Base-by-base conservation (phyloP, 2,113 vertebrate genomes). In the Butorides virescens region DNA sequence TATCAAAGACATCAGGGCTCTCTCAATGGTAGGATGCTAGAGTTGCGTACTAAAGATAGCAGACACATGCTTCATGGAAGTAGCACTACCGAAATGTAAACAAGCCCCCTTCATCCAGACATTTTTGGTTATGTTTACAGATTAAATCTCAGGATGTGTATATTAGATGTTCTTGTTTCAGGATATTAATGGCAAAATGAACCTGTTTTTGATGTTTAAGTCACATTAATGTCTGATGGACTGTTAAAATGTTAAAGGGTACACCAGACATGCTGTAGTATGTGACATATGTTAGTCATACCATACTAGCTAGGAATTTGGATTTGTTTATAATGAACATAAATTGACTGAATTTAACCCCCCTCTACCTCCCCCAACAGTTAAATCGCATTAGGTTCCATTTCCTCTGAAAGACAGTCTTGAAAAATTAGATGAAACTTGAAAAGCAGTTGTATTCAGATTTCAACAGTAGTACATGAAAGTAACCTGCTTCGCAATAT, bases 121-220 rank as follows among this genome's bases (percentile, higher is more conserved):
- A 95, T 98, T 95, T 92, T 91, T 96, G 95, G 97, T 95, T 97
- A 96, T 98, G 98, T 98, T 98, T 98, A 98, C 96, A 98, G 98
- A 98, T 98, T 97, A 96, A 96, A 97, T 98, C 98, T 98, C 98
- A 98, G 98, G 97, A 98, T 98, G 98, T 98, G 97, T 98, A 98
- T 97, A 98, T 96, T 98, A 93, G 88, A 95, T 86, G 95, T 97
- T 97, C 98, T 98, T 97, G 94, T 98, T 98, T 95, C 97, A 97
- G 96, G 97, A 97, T 98, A 97, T 97, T 97, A 98, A 98, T 98
- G 98, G 97, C 96, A 95, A 97, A 96, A 98, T 97, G 97, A 98
- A 98, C 97, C 97, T 97, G 97, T 97, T 97, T 96, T 97, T 98
- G 97, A 98, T 97, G 97, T 98, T 96, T 95, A 94, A 88, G 90